Base-by-base conservation (phyloP, 2,797 vertebrate species). In the Hyperoplus lanceolatus region DNA sequence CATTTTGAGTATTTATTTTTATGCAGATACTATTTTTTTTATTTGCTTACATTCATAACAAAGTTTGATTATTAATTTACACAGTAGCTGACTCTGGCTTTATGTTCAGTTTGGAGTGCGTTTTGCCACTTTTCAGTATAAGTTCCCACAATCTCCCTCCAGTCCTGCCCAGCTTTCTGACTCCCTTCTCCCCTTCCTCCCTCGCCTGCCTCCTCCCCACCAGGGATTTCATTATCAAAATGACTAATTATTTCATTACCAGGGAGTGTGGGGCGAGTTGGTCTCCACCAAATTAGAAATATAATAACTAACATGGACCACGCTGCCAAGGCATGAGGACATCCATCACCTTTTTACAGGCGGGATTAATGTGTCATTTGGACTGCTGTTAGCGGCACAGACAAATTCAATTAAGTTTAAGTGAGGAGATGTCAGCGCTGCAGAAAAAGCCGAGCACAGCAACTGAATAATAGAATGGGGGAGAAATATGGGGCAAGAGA, bases 181-280 rank as follows among this genome's bases (percentile, higher is more conserved):
- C 41, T 77, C 65, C 59, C 9, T 66, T 39, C 67, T 65, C 36
- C 55, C 55, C 29, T 53, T 21, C 55, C 63, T 55, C 70, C 45
- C 60, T 60, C n/a, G 2, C 70, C 18, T 54, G 93, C 94, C 93
- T 95, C 90, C 89, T 92, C 93, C 93, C 95, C 96, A 94, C 51
- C 61, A 97, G 95, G 95, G 95, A 97, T 97, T 97, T 97, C 97
- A 98, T 97, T 97, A 97, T 97, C 96, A 97, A 97, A 97, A 97
- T 98, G 97, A 97, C 95, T 97, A 97, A 98, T 97, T 97, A 97
- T 97, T 97, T 96, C 96, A 97, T 98, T 97, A 97, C 64, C 96
- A 96, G 93, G 94, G 94, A 96, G 96, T 94, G 95, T 91, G 93
- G 94, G 90, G 95, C 95, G 96, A 97, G 96, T 96, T 97, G 96